Conservation (phyloP, 2,113 vertebrate genomes). For the Xiphorhynchus elegans region DNA sequence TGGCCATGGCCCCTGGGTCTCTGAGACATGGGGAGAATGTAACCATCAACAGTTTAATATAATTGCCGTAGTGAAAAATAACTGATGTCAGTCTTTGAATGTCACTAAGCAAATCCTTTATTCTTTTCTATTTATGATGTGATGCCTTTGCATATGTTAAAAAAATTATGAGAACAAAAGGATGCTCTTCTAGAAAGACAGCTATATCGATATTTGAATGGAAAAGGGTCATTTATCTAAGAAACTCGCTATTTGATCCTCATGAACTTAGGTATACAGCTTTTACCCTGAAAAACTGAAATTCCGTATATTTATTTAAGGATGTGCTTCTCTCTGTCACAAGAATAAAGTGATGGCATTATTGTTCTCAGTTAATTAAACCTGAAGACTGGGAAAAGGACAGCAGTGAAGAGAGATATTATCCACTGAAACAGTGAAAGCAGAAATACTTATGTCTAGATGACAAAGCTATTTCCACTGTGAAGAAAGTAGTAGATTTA, state of each 20-base stretch:
- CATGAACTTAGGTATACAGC: not conserved
- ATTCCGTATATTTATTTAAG: not conserved
- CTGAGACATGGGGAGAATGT: not conserved
- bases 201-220: not conserved
- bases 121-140: not conserved
- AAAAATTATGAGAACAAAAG: not conserved
- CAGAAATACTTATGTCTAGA: not conserved
- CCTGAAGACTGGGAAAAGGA: not conserved
- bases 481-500: not conserved
- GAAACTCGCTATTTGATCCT: not conserved
- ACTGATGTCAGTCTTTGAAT: not conserved
- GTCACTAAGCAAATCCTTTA: not conserved
- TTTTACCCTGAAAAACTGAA: not conserved
- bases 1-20: not conserved
- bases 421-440: not conserved
- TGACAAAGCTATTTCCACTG: not conserved
- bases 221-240: not conserved
- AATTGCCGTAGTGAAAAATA: not conserved
- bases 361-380: conserved; percentile 24
- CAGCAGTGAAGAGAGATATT: not conserved
- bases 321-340: not conserved
- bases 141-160: not conserved
- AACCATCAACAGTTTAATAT: not conserved
- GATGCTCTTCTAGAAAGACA: not conserved
- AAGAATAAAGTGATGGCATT: not conserved